A percentile compares a stretch with the other conserved stretches of the same genome.
phyloP scores from a whole-genome alignment of 2,888 invertebrate genomes.

The Drosophila prolongata region DNA sequence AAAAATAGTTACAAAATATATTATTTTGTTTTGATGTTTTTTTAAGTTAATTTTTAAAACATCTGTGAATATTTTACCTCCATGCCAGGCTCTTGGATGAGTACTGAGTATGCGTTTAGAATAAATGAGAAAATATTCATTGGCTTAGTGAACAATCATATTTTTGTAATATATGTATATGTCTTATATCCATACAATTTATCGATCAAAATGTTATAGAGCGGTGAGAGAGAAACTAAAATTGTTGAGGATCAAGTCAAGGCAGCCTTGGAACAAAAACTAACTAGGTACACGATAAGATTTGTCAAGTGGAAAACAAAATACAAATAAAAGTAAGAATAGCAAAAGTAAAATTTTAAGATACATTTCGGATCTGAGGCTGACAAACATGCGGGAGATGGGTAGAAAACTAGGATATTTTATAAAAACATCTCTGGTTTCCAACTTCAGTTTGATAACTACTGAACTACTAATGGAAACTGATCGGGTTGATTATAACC shows the following conservation, averaged over 20 bases:
- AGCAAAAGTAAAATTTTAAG: not conserved
- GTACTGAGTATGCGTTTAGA: constrained; percentile 80
- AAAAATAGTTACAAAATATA: not conserved
- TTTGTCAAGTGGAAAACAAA: not conserved
- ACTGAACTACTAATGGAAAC: constrained; percentile 5
- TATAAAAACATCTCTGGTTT: not conserved
- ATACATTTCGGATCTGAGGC: constrained; percentile 3
- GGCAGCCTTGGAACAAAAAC: constrained; percentile 43
- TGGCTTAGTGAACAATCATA: constrained; percentile 42
- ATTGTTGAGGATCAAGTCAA: constrained; percentile 38
- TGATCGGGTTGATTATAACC: not conserved
- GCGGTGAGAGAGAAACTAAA: constrained; percentile 50
- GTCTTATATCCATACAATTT: constrained; percentile 20
- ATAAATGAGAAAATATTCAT: constrained; percentile 58
- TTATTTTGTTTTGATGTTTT: not conserved
- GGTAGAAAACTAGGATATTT: constrained; percentile 18
- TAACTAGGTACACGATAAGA: constrained; percentile 33
- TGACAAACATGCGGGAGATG: constrained; percentile 34
- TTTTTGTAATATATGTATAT: not conserved
- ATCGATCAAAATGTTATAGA: constrained; percentile 39
- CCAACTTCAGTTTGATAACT: constrained; percentile 6
- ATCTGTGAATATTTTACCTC: constrained; percentile 73
- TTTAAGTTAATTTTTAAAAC: too few relatives aligned
- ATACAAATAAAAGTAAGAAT: constrained; percentile 6
- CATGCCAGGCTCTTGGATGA: constrained; percentile 83